phyloP scores from a whole-genome alignment of 37 sponge, comb jelly and placozoan species.

The Beroe forskalii region DNA sequence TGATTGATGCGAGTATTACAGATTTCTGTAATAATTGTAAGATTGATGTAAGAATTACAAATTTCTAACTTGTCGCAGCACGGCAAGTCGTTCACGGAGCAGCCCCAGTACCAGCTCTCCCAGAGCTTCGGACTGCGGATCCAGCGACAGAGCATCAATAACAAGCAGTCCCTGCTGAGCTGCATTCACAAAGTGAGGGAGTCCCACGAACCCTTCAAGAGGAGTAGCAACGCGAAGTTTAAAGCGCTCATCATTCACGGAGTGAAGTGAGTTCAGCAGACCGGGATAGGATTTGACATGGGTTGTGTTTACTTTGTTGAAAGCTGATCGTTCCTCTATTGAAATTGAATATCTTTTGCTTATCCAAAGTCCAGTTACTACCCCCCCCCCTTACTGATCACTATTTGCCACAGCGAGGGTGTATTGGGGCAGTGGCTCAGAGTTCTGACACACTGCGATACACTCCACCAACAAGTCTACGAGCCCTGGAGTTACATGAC shows the following conservation, averaged over 20 bases:
- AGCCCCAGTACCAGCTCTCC: constrained; percentile 56
- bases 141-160: constrained; percentile 26
- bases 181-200: constrained; percentile 63
- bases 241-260: constrained; percentile 59
- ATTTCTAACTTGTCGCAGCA: not conserved
- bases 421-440: constrained; percentile 25
- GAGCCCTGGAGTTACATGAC: constrained; percentile 65
- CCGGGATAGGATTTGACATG: too few species aligned
- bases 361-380: too few species aligned
- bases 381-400: too few species aligned
- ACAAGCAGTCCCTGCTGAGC: constrained; percentile 45
- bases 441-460: not conserved
- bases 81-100: constrained; percentile 62
- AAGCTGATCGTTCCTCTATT: too few species aligned
- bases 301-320: too few species aligned
- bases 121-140: constrained; percentile 63
- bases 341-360: too few species aligned
- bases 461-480: constrained; percentile 5
- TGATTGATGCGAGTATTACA: too few species aligned
- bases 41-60: too few species aligned
- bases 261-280: constrained; percentile 25
- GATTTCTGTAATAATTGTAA: not conserved
- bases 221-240: constrained; percentile 62
- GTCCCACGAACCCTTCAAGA: constrained; percentile 52
- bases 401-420: constrained; percentile 26